A percentile compares a stretch with the other conserved stretches of the same genome.
Evolutionary conservation across 2,888 invertebrate genomes (phyloP).

Genomic region (Calameuta idolon): DNA sequence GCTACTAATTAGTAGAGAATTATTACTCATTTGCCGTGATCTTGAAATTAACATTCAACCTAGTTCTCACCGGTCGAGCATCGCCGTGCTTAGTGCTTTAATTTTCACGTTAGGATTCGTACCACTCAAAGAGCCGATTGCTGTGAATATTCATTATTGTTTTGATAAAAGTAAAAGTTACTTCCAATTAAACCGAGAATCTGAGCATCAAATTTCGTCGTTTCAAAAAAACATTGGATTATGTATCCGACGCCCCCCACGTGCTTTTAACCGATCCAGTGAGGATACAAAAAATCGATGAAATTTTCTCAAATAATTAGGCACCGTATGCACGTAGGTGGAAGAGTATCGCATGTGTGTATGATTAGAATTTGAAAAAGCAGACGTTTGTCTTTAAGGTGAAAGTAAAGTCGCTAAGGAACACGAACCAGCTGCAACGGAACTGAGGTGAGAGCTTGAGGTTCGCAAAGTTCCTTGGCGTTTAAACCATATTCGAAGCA

Average conservation of each 20-base stretch:
- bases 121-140: not conserved
- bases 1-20: not conserved
- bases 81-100: not conserved
- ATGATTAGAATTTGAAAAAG: not conserved
- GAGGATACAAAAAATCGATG: not conserved
- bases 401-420: not conserved
- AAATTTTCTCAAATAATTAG: not conserved
- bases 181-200: not conserved
- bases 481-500: not conserved
- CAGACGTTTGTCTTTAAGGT: not conserved
- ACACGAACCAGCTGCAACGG: not conserved
- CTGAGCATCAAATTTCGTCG: too few relatives aligned
- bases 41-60: conserved; percentile 51
- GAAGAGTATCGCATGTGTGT: not conserved
- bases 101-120: not conserved
- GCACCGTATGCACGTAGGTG: not conserved
- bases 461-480: not conserved
- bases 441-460: not conserved
- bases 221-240: too few relatives aligned
- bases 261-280: not conserved
- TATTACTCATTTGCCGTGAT: conserved; percentile 50
- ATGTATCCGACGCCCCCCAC: too few relatives aligned
- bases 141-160: not conserved
- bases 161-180: not conserved
- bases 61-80: conserved; percentile 39